These are phyloP conservation scores for Pseudachorutes palmiensis DNA, from an alignment of 1,140 invertebrate genomes.

Conservation along the genomic window DNA sequence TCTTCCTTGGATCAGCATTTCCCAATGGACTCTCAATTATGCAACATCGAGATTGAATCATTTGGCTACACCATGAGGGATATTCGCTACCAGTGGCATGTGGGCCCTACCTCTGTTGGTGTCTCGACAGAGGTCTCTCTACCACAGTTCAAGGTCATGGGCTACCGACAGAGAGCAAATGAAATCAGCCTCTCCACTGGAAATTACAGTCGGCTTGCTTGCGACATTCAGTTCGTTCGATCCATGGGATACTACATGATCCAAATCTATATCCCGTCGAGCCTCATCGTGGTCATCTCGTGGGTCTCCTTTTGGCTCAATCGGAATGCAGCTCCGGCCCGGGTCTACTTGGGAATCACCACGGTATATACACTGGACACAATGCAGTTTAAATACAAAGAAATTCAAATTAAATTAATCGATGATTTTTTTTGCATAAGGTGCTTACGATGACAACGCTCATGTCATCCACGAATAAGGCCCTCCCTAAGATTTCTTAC, in stretches of 20 bases:
- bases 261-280: constrained; percentile 92
- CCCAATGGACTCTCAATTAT: constrained; percentile 47
- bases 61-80: constrained; percentile 96
- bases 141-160: constrained; percentile 88
- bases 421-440: no score
- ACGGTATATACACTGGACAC: constrained; percentile 50
- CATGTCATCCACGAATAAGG: constrained; percentile 55
- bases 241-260: constrained; percentile 99
- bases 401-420: no score
- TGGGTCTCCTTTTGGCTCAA: constrained; percentile 96
- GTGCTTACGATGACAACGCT: constrained; percentile 56
- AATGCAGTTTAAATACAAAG: not conserved
- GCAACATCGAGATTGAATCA: constrained; percentile 46
- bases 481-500: constrained; percentile 54
- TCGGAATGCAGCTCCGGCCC: constrained; percentile 89
- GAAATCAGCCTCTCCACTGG: constrained; percentile 89
- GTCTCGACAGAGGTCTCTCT: constrained; percentile 86
- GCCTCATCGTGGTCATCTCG: constrained; percentile 94
- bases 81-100: constrained; percentile 92
- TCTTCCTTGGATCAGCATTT: no score
- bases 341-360: constrained; percentile 91
- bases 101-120: constrained; percentile 81
- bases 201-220: constrained; percentile 93
- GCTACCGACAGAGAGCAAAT: constrained; percentile 78
- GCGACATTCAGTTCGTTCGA: constrained; percentile 93